Evolutionary conservation across 1,140 invertebrate species (phyloP), one percentile per base, ranked within the genome.

Genomic region (Elymnias hypermnestra): DNA sequence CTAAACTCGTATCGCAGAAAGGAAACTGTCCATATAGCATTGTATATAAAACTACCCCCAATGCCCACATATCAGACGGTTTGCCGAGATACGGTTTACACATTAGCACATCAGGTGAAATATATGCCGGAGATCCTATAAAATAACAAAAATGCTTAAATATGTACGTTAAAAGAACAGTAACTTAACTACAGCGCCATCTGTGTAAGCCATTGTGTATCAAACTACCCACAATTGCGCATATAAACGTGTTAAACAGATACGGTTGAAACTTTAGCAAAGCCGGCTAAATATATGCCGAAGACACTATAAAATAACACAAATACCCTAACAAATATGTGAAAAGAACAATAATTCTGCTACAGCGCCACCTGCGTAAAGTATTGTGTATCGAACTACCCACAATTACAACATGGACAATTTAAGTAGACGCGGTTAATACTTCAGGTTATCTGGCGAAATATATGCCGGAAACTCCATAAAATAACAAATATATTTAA

Each of bases 11-110:
- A 69, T 95, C 93, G 70, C 94, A 95, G 85, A 95, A 96, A 0
- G 94, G 94, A 73, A 95, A 94, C 77, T 94, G 92, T n/a, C 94
- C 94, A 74, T 94, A 95, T 2, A 96, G 83, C 93, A 95, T 95
- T 0, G 94, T 21, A 21, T 4, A 21, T 4, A 21, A 21, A 21
- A 21, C 19, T 21, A 4, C 3, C 3, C 6, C 19, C 3, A 21
- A 21, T 6, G 19, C 19, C 19, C 19, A 21, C 19, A 21, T 21
- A 6, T n/a, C 19, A 21, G 19, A 21, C 6, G 19, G 19, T 21
- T 21, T 3, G 19, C 19, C 6, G 3, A 3, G 3, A 21, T 21
- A 21, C 19, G 19, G 19, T 72, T 91, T 91, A 56, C 93, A 94
- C 87, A 90, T 90, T 13, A 95, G 84, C 5, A 95, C 93, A 85